phyloP scores from a whole-genome alignment of 2,113 vertebrate species.

The Ovis canadensis region DNA sequence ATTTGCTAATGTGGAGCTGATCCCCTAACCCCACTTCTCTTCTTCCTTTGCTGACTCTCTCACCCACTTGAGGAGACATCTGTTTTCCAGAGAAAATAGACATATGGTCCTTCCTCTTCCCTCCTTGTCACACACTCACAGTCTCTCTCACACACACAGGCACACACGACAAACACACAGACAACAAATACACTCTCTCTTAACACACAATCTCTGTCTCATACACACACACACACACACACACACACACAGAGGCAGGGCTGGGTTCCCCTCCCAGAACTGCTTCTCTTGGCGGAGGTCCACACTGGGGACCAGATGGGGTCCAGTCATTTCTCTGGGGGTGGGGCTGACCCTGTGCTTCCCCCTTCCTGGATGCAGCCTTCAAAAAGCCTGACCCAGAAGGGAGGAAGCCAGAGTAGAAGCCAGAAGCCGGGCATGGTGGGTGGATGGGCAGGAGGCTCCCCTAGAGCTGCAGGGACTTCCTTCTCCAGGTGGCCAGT shows the following conservation, averaged over 20 bases:
- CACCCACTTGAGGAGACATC: slow-evolving; percentile 6
- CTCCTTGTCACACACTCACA: background rate
- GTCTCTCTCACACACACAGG: background rate
- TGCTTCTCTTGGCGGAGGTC: background rate
- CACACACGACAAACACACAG: background rate
- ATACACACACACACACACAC: background rate
- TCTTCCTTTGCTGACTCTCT: background rate
- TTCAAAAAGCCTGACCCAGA: background rate
- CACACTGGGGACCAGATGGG: background rate
- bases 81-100: slow-evolving; percentile 40
- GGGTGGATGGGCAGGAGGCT: background rate
- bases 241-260: too few species aligned
- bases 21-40: background rate
- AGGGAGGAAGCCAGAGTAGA: background rate
- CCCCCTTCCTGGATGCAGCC: background rate
- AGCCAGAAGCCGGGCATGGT: background rate
- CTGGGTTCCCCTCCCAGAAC: background rate
- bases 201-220: background rate
- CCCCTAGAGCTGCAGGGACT: background rate
- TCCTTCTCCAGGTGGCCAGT: background rate
- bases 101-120: background rate
- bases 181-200: background rate
- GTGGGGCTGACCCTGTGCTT: background rate
- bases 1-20: background rate
- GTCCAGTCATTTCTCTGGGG: background rate